Base-by-base conservation (phyloP, 1,140 invertebrate genomes). In the Musca domestica region DNA sequence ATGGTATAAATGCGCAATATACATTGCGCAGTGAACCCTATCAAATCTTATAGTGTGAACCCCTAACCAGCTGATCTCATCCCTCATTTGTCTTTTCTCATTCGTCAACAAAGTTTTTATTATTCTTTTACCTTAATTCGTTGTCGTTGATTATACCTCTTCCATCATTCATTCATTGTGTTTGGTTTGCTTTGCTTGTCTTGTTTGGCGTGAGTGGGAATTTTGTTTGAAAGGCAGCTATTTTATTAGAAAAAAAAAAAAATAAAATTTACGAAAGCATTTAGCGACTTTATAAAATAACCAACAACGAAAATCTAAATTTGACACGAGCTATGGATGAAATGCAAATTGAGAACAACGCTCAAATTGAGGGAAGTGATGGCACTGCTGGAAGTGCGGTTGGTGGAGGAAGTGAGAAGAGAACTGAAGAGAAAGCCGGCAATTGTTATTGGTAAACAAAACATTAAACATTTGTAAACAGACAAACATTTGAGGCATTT, bases 361-460 rank as follows among this genome's bases (percentile, higher is more conserved):
- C 63, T 23, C 61, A 48, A 34, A 54, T 49, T 5, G 76, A 79
- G 56, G 56, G 71, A 51, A 75, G 61, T 46, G 64, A 73, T 10
- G 74, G 79, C 19, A 70, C 72, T n/a, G 51, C 54, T 17, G 76
- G 75, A 9, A 71, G 69, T 20, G 63, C 70, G 22, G 73, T 75
- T 0, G 76, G 78, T 9, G 74, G 74, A 19, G 73, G 74, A 67
- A 48, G 51, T 20, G 72, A 73, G 19, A 67, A 70, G 67, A 63
- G 10, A 66, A 48, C 51, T 23, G 63, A 67, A 34, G 73, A 75
- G 48, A 71, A 66, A 49, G 56, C 64, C 15, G 72, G 72, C 71
- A 65, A 73, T 74, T 80, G 77, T 72, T 80, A 80, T 69, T 80
- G 77, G 77, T 80, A 70, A 70, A 66, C 52, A 63, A 49, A 61